phyloP scores from a whole-genome alignment of 2,113 vertebrate species.

The Bos indicus region DNA sequence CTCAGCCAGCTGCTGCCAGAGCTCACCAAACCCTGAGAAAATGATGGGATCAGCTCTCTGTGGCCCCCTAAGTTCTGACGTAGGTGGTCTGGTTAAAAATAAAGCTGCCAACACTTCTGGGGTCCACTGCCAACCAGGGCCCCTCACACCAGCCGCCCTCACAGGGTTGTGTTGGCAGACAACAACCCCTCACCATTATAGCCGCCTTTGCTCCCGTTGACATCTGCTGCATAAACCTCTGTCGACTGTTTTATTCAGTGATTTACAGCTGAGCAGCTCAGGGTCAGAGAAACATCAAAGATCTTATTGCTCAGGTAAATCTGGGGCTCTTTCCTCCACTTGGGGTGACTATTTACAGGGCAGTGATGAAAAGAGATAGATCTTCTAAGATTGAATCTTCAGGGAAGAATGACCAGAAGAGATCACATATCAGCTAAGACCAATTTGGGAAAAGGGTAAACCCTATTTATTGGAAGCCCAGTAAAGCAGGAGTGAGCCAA shows the following conservation, averaged over 20 bases:
- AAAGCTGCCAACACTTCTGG: neutral
- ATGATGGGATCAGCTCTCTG: neutral
- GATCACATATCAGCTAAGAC: neutral
- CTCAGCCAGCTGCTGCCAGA: neutral
- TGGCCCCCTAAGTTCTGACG: neutral
- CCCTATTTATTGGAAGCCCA: neutral
- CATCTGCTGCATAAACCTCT: neutral
- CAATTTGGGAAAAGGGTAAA: neutral
- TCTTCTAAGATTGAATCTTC: neutral
- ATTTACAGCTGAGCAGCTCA: neutral
- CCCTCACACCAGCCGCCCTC: neutral
- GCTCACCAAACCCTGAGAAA: neutral
- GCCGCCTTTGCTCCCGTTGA: neutral
- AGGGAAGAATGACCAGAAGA: neutral
- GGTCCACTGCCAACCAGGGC: neutral
- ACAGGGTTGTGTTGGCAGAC: neutral
- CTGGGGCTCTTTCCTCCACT: neutral
- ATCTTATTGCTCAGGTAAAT: neutral
- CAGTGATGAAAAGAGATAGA: neutral
- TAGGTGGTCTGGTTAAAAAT: neutral
- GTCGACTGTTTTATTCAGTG: neutral
- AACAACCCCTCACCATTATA: neutral
- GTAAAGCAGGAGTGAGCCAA: neutral
- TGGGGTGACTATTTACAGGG: neutral
- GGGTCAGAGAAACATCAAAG: neutral